Percentiles rank a stretch among this genome's conserved stretches.
phyloP scores from a whole-genome alignment of 2,797 vertebrate species.

The Xenopus petersii region DNA sequence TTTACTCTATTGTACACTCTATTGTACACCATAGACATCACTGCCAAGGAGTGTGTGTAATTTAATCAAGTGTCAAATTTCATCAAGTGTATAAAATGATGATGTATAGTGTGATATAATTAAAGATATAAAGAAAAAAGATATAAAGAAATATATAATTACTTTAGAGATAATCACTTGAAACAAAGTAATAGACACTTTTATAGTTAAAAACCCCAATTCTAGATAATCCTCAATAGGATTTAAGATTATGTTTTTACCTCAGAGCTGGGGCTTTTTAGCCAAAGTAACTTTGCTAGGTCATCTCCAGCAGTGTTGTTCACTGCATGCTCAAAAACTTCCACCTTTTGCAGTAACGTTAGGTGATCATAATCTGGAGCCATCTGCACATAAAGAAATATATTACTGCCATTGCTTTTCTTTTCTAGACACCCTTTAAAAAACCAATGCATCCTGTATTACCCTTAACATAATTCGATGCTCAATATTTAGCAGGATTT shows the following conservation, averaged over 20 bases:
- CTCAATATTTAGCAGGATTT: conserved; percentile 97
- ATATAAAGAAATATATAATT: no score
- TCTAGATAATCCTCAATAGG: no score
- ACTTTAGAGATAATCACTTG: no score
- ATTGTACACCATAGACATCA: conserved; percentile 99
- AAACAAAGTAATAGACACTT: no score
- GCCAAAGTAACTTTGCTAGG: conserved; percentile 93
- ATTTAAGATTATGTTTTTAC: conserved; percentile 52
- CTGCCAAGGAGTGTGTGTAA: conserved; percentile 93
- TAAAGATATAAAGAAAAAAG: no score
- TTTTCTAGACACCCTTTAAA: no score
- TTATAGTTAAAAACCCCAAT: no score
- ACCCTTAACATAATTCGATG: conserved; percentile 98
- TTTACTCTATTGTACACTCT: no score
- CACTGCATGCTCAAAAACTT: conserved; percentile 96
- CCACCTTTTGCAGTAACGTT: conserved; percentile 98
- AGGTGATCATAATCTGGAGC: conserved; percentile 97
- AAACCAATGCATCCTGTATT: conserved; percentile 13
- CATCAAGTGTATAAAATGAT: not conserved
- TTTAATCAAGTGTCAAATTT: conserved; percentile 99
- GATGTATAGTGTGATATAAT: no score
- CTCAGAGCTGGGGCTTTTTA: conserved; percentile 98
- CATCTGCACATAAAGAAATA: conserved; percentile 72
- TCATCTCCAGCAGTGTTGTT: conserved; percentile 97
- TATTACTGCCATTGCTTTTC: not conserved